A percentile compares a stretch with the other conserved stretches of the same genome.
phyloP scores from a whole-genome alignment of 2,113 vertebrate species.

The Labeo rohita region DNA sequence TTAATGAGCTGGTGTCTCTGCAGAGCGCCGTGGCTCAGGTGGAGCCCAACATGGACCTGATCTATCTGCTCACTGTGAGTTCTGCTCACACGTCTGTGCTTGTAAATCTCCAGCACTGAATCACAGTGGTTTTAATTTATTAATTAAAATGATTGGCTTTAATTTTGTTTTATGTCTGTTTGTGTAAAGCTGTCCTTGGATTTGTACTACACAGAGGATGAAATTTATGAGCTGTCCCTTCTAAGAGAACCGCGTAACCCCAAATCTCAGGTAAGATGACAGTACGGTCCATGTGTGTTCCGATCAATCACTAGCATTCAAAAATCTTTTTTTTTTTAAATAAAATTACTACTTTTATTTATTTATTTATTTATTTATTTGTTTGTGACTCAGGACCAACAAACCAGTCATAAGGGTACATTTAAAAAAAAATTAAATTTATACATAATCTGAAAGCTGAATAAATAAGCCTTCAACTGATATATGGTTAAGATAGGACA shows the following conservation, averaged over 20 bases:
- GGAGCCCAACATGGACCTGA: constrained; percentile 97
- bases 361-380: too few relatives aligned
- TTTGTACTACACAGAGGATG: constrained; percentile 96
- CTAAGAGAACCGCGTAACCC: constrained; percentile 93
- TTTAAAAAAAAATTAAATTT: too few relatives aligned
- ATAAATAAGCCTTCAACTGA: too few relatives aligned
- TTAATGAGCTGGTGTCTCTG: constrained; percentile 91
- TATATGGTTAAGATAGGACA: too few relatives aligned
- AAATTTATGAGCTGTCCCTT: constrained; percentile 95
- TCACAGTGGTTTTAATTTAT: neutral
- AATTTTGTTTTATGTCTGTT: constrained; percentile 46
- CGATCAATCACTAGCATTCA: neutral
- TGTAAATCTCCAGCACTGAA: neutral
- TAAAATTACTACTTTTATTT: neutral
- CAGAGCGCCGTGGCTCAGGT: constrained; percentile 88
- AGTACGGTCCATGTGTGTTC: neutral
- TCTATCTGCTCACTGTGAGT: constrained; percentile 92
- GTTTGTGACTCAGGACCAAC: too few relatives aligned
- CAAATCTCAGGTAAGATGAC: constrained; percentile 81
- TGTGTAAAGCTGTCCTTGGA: constrained; percentile 89
- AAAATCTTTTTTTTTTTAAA: neutral
- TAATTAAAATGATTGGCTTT: neutral
- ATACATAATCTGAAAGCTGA: too few relatives aligned
- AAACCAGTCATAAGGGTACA: too few relatives aligned
- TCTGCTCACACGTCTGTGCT: neutral